phyloP scores from a whole-genome alignment of 2,888 invertebrate genomes.

The Oxyteleia sp. region DNA sequence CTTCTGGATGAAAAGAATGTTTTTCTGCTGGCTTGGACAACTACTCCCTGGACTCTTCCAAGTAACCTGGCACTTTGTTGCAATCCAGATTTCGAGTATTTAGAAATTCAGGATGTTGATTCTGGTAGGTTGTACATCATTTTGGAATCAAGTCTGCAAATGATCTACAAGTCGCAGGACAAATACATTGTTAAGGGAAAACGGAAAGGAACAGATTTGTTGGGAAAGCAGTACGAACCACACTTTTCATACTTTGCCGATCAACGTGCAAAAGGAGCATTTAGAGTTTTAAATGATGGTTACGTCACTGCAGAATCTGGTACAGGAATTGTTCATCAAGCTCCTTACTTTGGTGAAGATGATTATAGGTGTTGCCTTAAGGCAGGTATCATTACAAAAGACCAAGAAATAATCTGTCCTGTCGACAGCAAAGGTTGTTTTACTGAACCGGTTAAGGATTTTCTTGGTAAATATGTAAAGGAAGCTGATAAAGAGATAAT shows the following conservation, averaged over 20 bases:
- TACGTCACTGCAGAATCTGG: constrained; percentile 99
- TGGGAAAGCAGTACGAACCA: constrained; percentile 94
- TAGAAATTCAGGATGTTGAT: constrained; percentile 92
- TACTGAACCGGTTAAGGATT: constrained; percentile 94
- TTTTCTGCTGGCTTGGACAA: constrained; percentile 97
- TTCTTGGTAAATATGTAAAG: constrained; percentile 96
- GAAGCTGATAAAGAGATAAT: constrained; percentile 99
- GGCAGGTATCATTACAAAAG: constrained; percentile 94
- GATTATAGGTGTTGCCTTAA: constrained; percentile 95
- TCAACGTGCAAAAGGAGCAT: constrained; percentile 90
- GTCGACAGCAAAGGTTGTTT: constrained; percentile 97
- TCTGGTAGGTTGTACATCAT: constrained; percentile 93
- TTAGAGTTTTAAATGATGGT: constrained; percentile 94
- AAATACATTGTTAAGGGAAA: constrained; percentile 94
- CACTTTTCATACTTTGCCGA: constrained; percentile 95
- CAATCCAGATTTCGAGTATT: constrained; percentile 95
- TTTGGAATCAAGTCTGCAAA: constrained; percentile 94
- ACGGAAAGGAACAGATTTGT: constrained; percentile 93
- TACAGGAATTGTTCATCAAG: constrained; percentile 99
- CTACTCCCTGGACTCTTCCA: constrained; percentile 99
- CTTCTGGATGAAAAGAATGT: constrained; percentile 91
- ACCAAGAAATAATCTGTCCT: constrained; percentile 97
- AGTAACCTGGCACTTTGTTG: constrained; percentile 98
- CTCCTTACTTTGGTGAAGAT: constrained; percentile 99
- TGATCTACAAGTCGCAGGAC: constrained; percentile 93